Evolutionary conservation across 2,797 vertebrate genomes (phyloP), one percentile per base, ranked within the genome.

Genomic region (Micropoecilia bifurca): DNA sequence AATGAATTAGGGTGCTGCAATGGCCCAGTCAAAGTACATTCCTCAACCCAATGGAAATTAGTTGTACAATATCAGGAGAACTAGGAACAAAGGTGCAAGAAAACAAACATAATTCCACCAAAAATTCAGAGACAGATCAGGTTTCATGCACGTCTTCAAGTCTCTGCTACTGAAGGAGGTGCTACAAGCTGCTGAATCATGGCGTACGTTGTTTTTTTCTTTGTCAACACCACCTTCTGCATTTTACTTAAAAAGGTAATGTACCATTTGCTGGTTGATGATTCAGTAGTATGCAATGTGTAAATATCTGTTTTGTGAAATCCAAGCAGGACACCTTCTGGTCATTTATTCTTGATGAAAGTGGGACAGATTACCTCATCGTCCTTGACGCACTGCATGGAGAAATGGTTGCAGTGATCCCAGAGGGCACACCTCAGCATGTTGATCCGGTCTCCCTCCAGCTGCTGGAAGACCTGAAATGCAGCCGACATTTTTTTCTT

Each of bases 381-480:
- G 0, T 98, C 97, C 89, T 96, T 97, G 79, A 99, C 97, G 0
- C 97, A 97, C 86, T 98, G 97, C 94, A 93, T 87, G 47, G 98
- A 99, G 72, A 98, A 96, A 81, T 97, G 96, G 87, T 99, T 99
- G 93, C 97, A 97, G 88, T 99, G 98, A 72, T 97, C 96, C 98
- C 98, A 99, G 45, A 99, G 90, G 0, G 95, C 92, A 74, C 96
- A 97, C 77, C 98, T 95, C 50, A 98, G 95, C 77, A 96, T 91
- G 61, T 90, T 94, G 85, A 99, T 97, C 28, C 98, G 96, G 90
- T 99, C 96, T 0, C 69, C 94, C 83, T 99, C 98, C 87, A 98
- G 94, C 3, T 97, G 95, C 90, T 99, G 97, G 86, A 99, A 98
- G 41, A 97, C 97, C 98, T 99, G 78, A 30, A 87, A 87, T 57